These are phyloP conservation scores for Caerostris extrusa DNA, from an alignment of 1,140 invertebrate species.

Conservation along the genomic window DNA sequence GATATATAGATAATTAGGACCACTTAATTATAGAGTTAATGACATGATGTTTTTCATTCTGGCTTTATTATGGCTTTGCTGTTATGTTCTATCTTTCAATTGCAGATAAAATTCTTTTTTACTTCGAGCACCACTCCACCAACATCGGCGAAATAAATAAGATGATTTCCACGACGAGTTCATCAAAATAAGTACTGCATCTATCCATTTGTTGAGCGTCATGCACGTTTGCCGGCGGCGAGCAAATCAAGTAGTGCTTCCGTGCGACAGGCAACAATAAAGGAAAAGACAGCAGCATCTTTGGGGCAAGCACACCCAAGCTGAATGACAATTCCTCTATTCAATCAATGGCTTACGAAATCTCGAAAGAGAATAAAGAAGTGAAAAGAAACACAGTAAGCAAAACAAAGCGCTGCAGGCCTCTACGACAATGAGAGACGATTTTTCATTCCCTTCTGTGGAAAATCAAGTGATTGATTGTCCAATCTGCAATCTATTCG, in stretches of 20 bases:
- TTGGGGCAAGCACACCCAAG: neutral
- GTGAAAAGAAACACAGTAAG: neutral
- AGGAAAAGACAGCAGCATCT: neutral
- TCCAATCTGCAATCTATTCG: neutral
- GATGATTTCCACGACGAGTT: neutral
- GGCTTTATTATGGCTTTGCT: too few relatives aligned
- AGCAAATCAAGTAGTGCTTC: constrained; percentile 3
- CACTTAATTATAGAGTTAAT: too few relatives aligned
- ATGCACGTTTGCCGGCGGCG: neutral
- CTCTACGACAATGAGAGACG: neutral
- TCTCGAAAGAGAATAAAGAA: constrained; percentile 22
- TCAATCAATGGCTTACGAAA: constrained; percentile 38
- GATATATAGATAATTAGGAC: too few relatives aligned
- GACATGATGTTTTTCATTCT: too few relatives aligned
- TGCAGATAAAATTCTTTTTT: neutral
- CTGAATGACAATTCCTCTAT: constrained; percentile 61
- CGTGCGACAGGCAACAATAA: neutral
- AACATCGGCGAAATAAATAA: neutral
- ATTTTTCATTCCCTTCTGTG: constrained; percentile 11
- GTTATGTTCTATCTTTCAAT: too few relatives aligned
- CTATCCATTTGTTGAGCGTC: neutral
- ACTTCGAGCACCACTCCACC: neutral
- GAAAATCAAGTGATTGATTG: constrained; percentile 50
- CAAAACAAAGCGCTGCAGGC: constrained; percentile 5
- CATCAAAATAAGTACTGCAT: neutral